phyloP scores from a whole-genome alignment of 2,888 invertebrate genomes.

The Augochlorella aurata region DNA sequence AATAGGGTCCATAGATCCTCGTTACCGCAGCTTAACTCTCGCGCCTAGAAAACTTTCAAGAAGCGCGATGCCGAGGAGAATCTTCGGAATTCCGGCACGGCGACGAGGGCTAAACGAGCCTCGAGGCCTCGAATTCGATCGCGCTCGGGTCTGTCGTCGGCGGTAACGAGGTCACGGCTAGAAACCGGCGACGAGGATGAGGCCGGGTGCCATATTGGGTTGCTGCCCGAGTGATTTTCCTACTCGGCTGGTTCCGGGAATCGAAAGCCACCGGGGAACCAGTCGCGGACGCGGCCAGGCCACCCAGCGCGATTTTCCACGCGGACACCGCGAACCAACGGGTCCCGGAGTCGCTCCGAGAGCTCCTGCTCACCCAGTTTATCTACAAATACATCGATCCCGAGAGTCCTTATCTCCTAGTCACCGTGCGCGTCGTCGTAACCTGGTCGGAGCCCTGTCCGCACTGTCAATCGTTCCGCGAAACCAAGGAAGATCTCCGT shows the following conservation, averaged over 20 bases:
- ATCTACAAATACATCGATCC: neutral
- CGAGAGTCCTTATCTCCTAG: neutral
- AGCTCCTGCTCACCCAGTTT: no score
- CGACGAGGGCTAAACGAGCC: no score
- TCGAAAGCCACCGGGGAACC: conserved; percentile 55
- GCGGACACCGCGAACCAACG: conserved; percentile 34
- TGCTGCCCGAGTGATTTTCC: conserved; percentile 52
- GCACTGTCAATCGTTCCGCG: neutral
- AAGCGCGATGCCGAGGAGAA: no score
- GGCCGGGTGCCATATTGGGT: conserved; percentile 26
- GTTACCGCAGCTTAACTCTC: no score
- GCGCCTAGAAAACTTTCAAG: no score
- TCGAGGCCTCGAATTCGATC: conserved; percentile 36
- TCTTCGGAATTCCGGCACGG: no score
- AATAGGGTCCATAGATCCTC: no score
- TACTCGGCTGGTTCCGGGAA: conserved; percentile 53
- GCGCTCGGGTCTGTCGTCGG: conserved; percentile 35
- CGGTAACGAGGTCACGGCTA: conserved; percentile 48
- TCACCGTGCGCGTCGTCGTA: neutral
- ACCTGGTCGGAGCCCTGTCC: neutral
- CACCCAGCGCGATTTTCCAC: conserved; percentile 58
- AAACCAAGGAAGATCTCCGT: neutral
- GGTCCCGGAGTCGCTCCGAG: neutral
- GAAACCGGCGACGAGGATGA: conserved; percentile 54
- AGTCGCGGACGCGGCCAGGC: conserved; percentile 23